These are phyloP conservation scores for Drosophila ambigua DNA, from an alignment of 1,140 invertebrate species.

Conservation along the genomic window DNA sequence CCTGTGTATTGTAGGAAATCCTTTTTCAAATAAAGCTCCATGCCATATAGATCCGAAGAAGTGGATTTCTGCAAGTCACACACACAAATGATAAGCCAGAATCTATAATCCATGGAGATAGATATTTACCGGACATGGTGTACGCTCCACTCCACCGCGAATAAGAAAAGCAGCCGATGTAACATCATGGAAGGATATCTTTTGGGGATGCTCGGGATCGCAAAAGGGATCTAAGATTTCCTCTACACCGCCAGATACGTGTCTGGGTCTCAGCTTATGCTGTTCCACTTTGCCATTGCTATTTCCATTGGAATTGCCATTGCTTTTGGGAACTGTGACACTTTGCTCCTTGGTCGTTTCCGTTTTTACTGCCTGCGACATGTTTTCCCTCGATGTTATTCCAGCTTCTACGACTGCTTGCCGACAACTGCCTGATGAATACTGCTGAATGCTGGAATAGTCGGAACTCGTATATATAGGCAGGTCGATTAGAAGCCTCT, in stretches of 20 bases:
- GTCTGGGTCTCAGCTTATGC: constrained; percentile 9
- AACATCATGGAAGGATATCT: constrained; percentile 93
- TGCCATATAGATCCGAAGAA: constrained; percentile 90
- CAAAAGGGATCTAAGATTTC: constrained; percentile 85
- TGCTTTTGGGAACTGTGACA: constrained; percentile 6
- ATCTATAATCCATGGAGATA: background rate
- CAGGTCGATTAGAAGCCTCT: constrained; percentile 42
- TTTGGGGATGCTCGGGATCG: constrained; percentile 90
- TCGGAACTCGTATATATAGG: constrained; percentile 54
- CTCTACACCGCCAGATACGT: constrained; percentile 52
- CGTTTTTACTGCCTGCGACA: constrained; percentile 48
- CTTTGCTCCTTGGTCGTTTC: constrained; percentile 39
- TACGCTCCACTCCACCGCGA: constrained; percentile 91
- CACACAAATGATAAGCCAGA: background rate
- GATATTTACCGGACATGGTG: constrained; percentile 91
- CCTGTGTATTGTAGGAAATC: constrained; percentile 96
- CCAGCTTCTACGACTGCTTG: constrained; percentile 13
- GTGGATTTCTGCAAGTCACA: constrained; percentile 86
- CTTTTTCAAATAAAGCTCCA: constrained; percentile 96
- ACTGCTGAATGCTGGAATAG: constrained; percentile 44
- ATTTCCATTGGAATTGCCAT: constrained; percentile 20
- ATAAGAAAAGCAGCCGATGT: constrained; percentile 95
- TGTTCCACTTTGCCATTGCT: constrained; percentile 17
- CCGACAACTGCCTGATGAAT: constrained; percentile 24
- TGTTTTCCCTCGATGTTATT: constrained; percentile 3